Evolutionary conservation across 37 sponge, comb jelly and placozoan species (phyloP), one percentile per base, ranked within the genome.

Genomic region (Chondrilla cf. caribensis): DNA sequence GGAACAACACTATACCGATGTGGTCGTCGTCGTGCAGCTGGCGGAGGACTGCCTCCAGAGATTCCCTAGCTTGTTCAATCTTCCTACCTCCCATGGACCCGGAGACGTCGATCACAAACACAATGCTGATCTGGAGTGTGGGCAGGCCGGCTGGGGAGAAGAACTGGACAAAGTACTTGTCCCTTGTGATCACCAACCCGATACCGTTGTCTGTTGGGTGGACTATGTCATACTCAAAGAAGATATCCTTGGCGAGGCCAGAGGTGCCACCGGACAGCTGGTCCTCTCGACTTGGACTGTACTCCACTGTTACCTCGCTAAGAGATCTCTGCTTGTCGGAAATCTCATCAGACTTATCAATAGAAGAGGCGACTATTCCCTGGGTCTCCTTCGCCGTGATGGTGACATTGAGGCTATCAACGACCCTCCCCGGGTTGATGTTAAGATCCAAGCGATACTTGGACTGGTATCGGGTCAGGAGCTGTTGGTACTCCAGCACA

Each of bases 21-120:
- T 84, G 41, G 77, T 89, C 90, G 0, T 6, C 38, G 25, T 22
- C 0, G 31, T 55, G 8, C 14, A 89, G 79, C 59, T 89, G 78
- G 29, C 66, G 51, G 60, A 89, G 85, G 79, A 89, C 82, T 0
- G 77, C 58, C 22, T 39, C 70, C 6, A 89, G 86, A 2, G 90
- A 81, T 42, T 78, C 59, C 21, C 82, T 81, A n/a, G 90, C 81
- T 54, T 89, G 90, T 29, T 2, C 47, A 36, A 89, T 89, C 70
- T 89, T 89, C 2, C 25, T 64, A 2, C 90, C 90, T 0, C 25
- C 17, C 90, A 89, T 89, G 15, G 90, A 89, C 0, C 90, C 90
- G 24, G 90, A 89, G 31, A 82, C 80, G 55, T 89, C 90, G 59
- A 89, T 82, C 28, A 89, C 86, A 78, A 89, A 89, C 9, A 89